Evolutionary conservation across 2,888 invertebrate species (phyloP), one percentile per base, ranked within the genome.

Genomic region (Zonitis immaculata): DNA sequence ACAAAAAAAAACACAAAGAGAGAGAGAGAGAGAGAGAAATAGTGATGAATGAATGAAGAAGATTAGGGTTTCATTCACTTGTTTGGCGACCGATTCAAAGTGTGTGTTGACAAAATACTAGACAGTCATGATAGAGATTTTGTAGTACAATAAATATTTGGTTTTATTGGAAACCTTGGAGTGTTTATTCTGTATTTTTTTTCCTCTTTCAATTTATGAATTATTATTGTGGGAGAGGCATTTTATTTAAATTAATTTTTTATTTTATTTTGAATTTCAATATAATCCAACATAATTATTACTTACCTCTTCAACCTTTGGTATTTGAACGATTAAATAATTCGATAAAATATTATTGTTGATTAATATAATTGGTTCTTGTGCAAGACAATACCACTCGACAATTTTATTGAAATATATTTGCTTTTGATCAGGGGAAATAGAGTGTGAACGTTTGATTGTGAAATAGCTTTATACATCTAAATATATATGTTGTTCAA

Each of bases 31-130:
- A 14, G 32, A 32, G 32, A 32, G 32, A 3, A 8, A 32, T 32
- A 32, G 14, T 14, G 32, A 32, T n/a, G n/a, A n/a, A 14, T 14
- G 6, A 32, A 14, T 14, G 3, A 32, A 32, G 43, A 63, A 64
- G 66, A 65, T 64, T 62, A 65, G 65, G 65, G 62, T 64, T 64
- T 64, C 64, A 63, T 62, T 66, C 63, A 60, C 56, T 60, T 46
- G 48, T 42, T 35, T 27, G 52, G 47, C 14, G 47, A 53, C 44
- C 52, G 52, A 52, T 56, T 47, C 56, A 52, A 51, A 54, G 42
- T 56, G 3, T 30, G 56, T 50, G n/a, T n/a, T 56, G 56, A 56
- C 56, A 56, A 14, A 56, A 56, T 56, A 53, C 56, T 45, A 49
- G 45, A 39, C 43, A 48, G 44, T 52, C 52, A 48, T 52, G 48